Conservation (phyloP, 2,113 vertebrate genomes). For the Megaceryle torquata region DNA sequence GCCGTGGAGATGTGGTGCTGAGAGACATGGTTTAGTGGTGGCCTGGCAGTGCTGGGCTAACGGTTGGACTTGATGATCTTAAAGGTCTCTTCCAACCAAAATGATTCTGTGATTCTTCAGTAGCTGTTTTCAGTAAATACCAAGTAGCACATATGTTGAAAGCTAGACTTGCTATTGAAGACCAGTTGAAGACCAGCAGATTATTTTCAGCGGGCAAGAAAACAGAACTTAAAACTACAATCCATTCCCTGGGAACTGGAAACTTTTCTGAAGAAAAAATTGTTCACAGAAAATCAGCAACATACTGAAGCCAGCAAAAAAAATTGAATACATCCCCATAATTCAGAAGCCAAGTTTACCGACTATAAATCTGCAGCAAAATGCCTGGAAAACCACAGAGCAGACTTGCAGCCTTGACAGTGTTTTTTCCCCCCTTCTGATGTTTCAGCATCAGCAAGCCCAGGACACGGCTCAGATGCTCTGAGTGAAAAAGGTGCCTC, state of each 20-base stretch:
- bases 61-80: not conserved
- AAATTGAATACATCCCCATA: conserved; percentile 42
- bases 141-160: not conserved
- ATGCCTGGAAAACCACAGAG: conserved; percentile 27
- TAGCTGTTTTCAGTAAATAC: not conserved
- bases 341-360: conserved; percentile 7
- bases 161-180: not conserved
- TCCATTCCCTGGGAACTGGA: not conserved
- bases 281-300: not conserved
- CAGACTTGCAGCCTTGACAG: not conserved
- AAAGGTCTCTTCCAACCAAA: not conserved
- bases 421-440: not conserved
- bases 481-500: not conserved
- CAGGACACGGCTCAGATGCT: not conserved
- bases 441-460: not conserved
- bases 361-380: conserved; percentile 7
- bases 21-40: not conserved
- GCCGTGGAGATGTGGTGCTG: not conserved
- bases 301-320: conserved; percentile 14
- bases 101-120: not conserved
- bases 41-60: not conserved
- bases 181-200: not conserved
- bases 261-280: conserved; percentile 8
- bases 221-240: not conserved
- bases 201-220: not conserved